These are phyloP conservation scores for Rissa tridactyla DNA, from an alignment of 2,113 vertebrate species.

Conservation along the genomic window DNA sequence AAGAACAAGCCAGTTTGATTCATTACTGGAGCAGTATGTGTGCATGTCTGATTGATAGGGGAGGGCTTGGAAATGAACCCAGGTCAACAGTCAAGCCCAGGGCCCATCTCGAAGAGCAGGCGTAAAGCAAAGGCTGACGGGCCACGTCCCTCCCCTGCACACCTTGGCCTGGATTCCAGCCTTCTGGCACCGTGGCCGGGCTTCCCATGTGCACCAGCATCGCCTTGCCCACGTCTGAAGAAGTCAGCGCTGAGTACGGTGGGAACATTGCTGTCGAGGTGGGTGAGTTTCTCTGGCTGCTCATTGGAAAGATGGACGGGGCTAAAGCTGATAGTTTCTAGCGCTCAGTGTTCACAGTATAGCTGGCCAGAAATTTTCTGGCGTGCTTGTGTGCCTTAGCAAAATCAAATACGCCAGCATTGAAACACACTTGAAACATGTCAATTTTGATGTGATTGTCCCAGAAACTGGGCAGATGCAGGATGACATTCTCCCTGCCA, in stretches of 20 bases:
- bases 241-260: not conserved
- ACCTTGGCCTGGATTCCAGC: not conserved
- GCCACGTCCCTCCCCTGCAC: not conserved
- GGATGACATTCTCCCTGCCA: not conserved
- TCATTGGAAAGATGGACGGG: not conserved
- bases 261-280: accelerated
- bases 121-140: not conserved
- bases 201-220: not conserved
- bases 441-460: not conserved
- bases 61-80: not conserved
- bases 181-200: not conserved
- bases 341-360: not conserved
- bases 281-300: not conserved
- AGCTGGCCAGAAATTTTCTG: not conserved
- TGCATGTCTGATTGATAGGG: not conserved
- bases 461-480: not conserved
- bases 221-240: not conserved
- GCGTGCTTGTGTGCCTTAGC: not conserved
- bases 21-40: not conserved
- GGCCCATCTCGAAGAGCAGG: not conserved
- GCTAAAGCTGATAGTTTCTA: not conserved
- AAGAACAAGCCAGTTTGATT: conserved; percentile 17
- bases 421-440: not conserved
- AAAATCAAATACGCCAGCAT: not conserved
- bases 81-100: not conserved